phyloP scores from a whole-genome alignment of 92 coral and sea anemone species.

The Hydrozoanthus gracilis region DNA sequence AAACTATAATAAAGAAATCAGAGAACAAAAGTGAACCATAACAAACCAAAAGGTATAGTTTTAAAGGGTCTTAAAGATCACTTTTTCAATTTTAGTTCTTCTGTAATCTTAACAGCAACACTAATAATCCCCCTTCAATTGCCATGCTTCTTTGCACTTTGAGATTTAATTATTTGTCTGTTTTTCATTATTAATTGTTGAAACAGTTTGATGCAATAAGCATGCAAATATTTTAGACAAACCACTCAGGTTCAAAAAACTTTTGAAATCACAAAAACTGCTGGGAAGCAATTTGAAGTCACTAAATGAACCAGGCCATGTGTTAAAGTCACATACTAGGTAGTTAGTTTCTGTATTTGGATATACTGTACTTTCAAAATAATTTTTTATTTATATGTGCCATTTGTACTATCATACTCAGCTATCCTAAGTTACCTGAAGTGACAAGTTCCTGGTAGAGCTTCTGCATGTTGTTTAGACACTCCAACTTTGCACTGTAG shows the following conservation, averaged over 20 bases:
- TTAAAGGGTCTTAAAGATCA: not conserved
- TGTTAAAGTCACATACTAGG: too few species aligned
- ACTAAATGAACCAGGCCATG: too few species aligned
- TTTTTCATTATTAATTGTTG: too few species aligned
- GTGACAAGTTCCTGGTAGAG: conserved; percentile 61
- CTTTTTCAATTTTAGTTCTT: not conserved
- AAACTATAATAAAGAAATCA: conserved; percentile 46
- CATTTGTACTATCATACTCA: not conserved
- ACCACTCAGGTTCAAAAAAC: not conserved
- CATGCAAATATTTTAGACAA: not conserved
- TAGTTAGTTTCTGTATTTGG: too few species aligned
- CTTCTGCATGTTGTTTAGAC: conserved; percentile 61
- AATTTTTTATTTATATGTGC: too few species aligned
- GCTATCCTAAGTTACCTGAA: conserved; percentile 50
- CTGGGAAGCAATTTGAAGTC: not conserved
- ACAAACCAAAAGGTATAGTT: not conserved
- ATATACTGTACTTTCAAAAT: too few species aligned
- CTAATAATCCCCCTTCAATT: too few species aligned
- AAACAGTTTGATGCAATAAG: not conserved
- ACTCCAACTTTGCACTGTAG: conserved; percentile 58
- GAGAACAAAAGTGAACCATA: not conserved
- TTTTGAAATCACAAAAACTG: not conserved
- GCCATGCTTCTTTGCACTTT: too few species aligned
- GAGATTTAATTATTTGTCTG: too few species aligned
- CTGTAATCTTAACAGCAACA: too few species aligned